These are phyloP conservation scores for Drosophila equinoxialis DNA, from an alignment of 1,140 invertebrate species.

Conservation along the genomic window DNA sequence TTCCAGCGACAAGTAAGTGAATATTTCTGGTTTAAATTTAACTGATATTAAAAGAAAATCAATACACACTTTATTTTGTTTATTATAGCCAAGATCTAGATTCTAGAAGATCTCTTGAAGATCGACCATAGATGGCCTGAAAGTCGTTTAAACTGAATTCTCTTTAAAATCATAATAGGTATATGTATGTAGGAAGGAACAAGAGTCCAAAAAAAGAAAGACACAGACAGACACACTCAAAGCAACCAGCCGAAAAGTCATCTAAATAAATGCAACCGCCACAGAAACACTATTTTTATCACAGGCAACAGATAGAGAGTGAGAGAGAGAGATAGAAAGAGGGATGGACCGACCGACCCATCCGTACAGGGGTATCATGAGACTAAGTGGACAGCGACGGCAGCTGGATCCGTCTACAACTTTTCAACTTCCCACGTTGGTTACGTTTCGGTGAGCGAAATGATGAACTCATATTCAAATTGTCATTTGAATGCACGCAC, in stretches of 20 bases:
- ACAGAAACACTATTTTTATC: slow-evolving; percentile 69
- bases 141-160: too few species aligned
- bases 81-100: too few species aligned
- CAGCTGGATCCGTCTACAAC: slow-evolving; percentile 40
- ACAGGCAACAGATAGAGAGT: slow-evolving; percentile 1
- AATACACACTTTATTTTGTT: too few species aligned
- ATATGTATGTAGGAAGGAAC: background rate
- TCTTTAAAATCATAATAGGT: background rate
- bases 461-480: slow-evolving; percentile 66
- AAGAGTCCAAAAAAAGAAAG: background rate
- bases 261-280: slow-evolving; percentile 55
- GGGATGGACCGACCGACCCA: background rate
- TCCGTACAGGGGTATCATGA: background rate
- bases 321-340: background rate
- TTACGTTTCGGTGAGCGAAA: slow-evolving; percentile 76
- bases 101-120: background rate
- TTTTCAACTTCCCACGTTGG: slow-evolving; percentile 77
- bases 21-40: background rate
- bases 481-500: slow-evolving; percentile 52
- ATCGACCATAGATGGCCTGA: background rate
- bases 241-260: slow-evolving; percentile 40
- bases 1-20: background rate
- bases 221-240: slow-evolving; percentile 2
- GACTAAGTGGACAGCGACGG: slow-evolving; percentile 49
- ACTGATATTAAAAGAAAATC: too few species aligned